Percentiles rank a stretch among this genome's conserved stretches.
These are phyloP conservation scores for Acrocephalus kingi DNA, from an alignment of 2,113 vertebrate species.

Conservation along the genomic window DNA sequence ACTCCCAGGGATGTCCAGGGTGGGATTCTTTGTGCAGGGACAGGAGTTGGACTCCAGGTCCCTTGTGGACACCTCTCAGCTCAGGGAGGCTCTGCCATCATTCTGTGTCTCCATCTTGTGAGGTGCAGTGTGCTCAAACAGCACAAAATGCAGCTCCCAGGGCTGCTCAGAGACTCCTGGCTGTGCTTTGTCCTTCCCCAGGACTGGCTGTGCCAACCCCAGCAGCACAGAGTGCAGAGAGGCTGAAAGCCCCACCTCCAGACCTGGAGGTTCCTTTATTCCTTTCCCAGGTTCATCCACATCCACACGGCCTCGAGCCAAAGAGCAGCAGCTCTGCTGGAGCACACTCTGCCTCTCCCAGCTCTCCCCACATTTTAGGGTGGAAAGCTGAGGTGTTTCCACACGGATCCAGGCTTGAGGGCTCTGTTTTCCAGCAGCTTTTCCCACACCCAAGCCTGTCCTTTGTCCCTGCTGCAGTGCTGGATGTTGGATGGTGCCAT, in stretches of 20 bases:
- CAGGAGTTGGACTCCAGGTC: rapidly evolving
- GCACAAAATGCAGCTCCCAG: neutral
- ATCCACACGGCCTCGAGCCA: rapidly evolving
- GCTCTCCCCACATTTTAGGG: neutral
- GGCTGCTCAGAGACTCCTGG: neutral
- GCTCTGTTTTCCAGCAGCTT: neutral
- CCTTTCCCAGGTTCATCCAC: neutral
- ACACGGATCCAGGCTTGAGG: neutral
- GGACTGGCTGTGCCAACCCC: neutral
- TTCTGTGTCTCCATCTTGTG: rapidly evolving
- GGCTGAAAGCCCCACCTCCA: no score
- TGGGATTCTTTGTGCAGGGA: neutral
- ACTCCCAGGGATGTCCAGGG: rapidly evolving
- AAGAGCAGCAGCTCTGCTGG: neutral
- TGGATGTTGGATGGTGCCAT: rapidly evolving
- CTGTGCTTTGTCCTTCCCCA: neutral
- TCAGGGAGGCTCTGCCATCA: neutral
- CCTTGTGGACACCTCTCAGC: neutral
- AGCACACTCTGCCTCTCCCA: rapidly evolving
- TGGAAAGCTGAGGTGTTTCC: neutral
- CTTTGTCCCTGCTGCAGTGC: neutral
- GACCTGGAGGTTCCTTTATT: rapidly evolving
- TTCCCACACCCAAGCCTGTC: neutral
- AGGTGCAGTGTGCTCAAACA: rapidly evolving
- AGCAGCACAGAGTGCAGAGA: neutral